A percentile compares a stretch with the other conserved stretches of the same genome.
phyloP scores from a whole-genome alignment of 2,888 invertebrate species.

The Gymnoscelis rufifasciata region DNA sequence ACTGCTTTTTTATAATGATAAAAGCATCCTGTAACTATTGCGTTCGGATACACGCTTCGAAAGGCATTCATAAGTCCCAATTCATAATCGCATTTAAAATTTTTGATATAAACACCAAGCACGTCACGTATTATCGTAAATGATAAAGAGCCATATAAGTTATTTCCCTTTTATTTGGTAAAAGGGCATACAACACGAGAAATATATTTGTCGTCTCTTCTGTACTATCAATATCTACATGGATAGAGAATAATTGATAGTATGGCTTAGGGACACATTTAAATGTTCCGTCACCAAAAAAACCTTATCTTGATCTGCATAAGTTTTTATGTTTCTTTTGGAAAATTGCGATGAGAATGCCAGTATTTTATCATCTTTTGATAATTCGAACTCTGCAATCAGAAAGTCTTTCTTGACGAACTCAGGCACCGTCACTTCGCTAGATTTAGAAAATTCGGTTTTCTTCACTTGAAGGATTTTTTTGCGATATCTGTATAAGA shows the following conservation, averaged over 20 bases:
- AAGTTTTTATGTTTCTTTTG: too few relatives aligned
- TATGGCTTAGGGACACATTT: not conserved
- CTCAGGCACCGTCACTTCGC: slow-evolving; percentile 8
- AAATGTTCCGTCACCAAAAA: not conserved
- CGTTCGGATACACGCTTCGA: too few relatives aligned
- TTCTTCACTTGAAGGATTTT: slow-evolving; percentile 9
- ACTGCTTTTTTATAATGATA: too few relatives aligned
- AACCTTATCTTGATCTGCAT: too few relatives aligned
- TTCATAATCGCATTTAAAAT: too few relatives aligned
- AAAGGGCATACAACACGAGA: not conserved
- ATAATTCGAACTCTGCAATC: slow-evolving; percentile 17
- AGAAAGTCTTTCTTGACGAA: slow-evolving; percentile 11
- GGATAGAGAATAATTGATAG: not conserved
- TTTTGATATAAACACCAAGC: not conserved
- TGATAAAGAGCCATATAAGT: not conserved
- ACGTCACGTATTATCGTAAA: not conserved
- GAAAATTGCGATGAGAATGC: slow-evolving; percentile 16
- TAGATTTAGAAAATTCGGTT: slow-evolving; percentile 3
- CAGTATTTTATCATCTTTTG: slow-evolving; percentile 16
- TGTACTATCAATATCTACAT: not conserved
- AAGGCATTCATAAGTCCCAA: too few relatives aligned
- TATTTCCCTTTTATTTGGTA: not conserved
- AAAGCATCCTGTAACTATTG: too few relatives aligned
- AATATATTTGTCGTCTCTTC: not conserved
- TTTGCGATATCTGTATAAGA: slow-evolving; percentile 12